These are phyloP conservation scores for Ips typographus DNA, from an alignment of 1,140 invertebrate species.

Conservation along the genomic window DNA sequence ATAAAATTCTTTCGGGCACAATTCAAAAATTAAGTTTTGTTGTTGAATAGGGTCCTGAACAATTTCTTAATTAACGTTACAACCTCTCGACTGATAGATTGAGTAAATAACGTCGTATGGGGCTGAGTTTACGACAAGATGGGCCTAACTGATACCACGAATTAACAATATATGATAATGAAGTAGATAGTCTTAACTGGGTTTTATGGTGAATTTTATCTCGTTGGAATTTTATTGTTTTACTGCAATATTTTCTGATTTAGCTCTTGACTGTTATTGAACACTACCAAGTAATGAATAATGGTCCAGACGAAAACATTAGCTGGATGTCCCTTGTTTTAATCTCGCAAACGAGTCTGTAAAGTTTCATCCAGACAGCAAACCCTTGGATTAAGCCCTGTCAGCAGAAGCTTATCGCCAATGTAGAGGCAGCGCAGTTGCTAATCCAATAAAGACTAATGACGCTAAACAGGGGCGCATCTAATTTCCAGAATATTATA, in stretches of 20 bases:
- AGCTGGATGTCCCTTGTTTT: slow-evolving; percentile 12
- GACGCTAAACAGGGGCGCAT: slow-evolving; percentile 6
- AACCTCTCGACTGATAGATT: slow-evolving; percentile 16
- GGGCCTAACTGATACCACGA: slow-evolving; percentile 7
- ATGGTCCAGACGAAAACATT: slow-evolving; percentile 6
- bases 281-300: neutral
- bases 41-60: slow-evolving; percentile 16
- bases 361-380: slow-evolving; percentile 11
- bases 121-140: slow-evolving; percentile 23
- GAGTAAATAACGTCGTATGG: slow-evolving; percentile 24
- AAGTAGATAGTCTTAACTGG: neutral
- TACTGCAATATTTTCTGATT: neutral
- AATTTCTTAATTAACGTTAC: slow-evolving; percentile 29
- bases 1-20: slow-evolving; percentile 23
- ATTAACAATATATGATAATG: slow-evolving; percentile 26
- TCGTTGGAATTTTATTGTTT: neutral
- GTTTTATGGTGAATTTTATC: slow-evolving; percentile 11
- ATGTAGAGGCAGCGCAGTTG: slow-evolving; percentile 1
- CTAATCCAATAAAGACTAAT: slow-evolving; percentile 17
- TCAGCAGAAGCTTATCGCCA: slow-evolving; percentile 13
- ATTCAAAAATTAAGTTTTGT: slow-evolving; percentile 28
- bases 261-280: neutral
- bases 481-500: neutral
- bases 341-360: slow-evolving; percentile 12
- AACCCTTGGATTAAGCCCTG: slow-evolving; percentile 11